Percentiles rank a stretch among this genome's conserved stretches.
Evolutionary conservation across 1,140 invertebrate species (phyloP).

Genomic region (Heliconius melpomene): DNA sequence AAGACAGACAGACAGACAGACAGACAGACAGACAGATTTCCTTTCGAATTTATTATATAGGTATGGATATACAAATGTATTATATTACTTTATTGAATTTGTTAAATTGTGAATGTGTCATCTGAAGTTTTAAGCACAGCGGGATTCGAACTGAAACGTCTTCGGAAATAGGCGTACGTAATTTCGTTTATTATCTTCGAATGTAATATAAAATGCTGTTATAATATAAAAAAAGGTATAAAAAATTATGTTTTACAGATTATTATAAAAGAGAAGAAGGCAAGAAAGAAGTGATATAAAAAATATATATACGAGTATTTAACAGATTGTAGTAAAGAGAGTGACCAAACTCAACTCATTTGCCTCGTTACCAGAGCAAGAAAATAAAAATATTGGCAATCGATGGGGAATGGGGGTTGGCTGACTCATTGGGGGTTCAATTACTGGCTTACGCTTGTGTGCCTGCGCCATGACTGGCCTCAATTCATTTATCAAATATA

Average conservation of each 20-base stretch:
- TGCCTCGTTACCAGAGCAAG: not conserved
- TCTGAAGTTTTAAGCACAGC: not conserved
- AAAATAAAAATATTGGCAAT: too few relatives aligned
- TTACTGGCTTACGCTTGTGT: too few relatives aligned
- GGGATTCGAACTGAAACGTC: not conserved
- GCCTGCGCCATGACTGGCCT: too few relatives aligned
- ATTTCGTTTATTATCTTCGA: not conserved
- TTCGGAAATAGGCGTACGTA: not conserved
- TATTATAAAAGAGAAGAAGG: too few relatives aligned
- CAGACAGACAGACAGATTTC: too few relatives aligned
- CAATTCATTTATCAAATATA: too few relatives aligned
- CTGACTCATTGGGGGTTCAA: too few relatives aligned
- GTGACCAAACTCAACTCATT: not conserved
- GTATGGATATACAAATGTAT: not conserved
- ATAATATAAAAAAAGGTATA: not conserved
- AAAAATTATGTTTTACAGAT: not conserved
- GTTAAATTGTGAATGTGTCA: conserved; percentile 5
- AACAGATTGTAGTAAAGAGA: not conserved
- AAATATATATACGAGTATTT: too few relatives aligned
- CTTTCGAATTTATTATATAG: too few relatives aligned
- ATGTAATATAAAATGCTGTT: not conserved
- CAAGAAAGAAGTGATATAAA: too few relatives aligned
- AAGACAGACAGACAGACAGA: too few relatives aligned
- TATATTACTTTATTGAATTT: not conserved
- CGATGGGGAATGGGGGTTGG: too few relatives aligned